A percentile compares a stretch with the other conserved stretches of the same genome.
Conservation (phyloP, 2,888 invertebrate genomes). For the Dascillus cervinus region DNA sequence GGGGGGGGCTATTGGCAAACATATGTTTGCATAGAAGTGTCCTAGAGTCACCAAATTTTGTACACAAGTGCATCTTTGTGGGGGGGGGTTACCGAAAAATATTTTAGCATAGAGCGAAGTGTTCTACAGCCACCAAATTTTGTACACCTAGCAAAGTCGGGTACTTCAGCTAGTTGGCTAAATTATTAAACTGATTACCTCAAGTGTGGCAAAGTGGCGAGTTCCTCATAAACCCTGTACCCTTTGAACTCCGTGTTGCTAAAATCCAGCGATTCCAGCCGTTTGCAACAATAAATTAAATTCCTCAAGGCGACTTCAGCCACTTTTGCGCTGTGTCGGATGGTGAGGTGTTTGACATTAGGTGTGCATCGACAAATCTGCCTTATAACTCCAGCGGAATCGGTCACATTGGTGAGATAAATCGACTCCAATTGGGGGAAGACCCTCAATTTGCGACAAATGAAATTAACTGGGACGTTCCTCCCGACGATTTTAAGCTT, state of each 20-base stretch:
- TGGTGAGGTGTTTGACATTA: constrained; percentile 17
- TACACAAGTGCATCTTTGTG: no score
- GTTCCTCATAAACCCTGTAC: constrained; percentile 17
- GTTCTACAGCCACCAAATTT: no score
- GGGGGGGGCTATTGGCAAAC: no score
- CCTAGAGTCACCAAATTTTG: no score
- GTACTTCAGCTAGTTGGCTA: no score
- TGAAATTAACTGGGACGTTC: constrained; percentile 18
- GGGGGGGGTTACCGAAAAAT: no score
- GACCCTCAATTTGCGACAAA: constrained; percentile 20
- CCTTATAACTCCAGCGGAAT: constrained; percentile 19
- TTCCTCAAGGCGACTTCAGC: constrained; percentile 18
- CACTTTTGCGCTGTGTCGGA: constrained; percentile 17
- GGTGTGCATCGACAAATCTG: constrained; percentile 22
- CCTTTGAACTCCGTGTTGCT: constrained; percentile 21
- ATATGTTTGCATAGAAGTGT: no score
- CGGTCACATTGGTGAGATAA: constrained; percentile 18
- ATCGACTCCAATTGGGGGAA: constrained; percentile 17
- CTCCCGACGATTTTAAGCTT: constrained; percentile 16
- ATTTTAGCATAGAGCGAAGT: no score
- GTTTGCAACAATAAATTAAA: constrained; percentile 18
- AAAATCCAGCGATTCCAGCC: constrained; percentile 21
- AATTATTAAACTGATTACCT: constrained; percentile 4
- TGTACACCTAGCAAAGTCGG: no score
- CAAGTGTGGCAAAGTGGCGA: constrained; percentile 17